Base-by-base conservation (phyloP, 2,113 vertebrate genomes). In the Epinephelus fuscoguttatus region DNA sequence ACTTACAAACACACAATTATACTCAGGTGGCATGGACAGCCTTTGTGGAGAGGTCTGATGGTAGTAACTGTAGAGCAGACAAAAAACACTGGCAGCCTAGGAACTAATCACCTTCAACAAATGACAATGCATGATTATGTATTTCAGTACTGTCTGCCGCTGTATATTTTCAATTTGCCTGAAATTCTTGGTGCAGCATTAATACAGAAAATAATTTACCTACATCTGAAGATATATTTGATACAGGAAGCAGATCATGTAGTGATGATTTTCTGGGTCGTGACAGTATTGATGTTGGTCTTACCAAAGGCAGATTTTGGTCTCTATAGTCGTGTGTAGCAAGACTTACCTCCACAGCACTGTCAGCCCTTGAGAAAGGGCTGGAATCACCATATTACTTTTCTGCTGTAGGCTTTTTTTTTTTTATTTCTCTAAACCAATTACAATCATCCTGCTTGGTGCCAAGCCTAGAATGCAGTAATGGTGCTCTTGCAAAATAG, bases 41-140 rank as follows among this genome's bases (percentile, higher is more conserved):
- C n/a, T 30, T 3, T 42, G 66, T 76, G 70, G 56, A 87, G 57
- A 57, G 72, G 18, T 74, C 15, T 77, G 50, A 13, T 57, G 42
- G 42, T 12, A 85, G 74, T 80, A 85, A 85, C 66, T 78, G 59
- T 50, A 75, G 37, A 82, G 62, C 50, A 81, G 86, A 90, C 75
- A 72, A 82, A 77, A 81, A 18, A 85, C 76, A 86, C 30, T 74
- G 63, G 57, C 73, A 80, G 84, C 56, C 49, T 72, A 52, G 68
- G 56, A 77, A 33, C 62, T 87, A 90, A 85, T 88, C 78, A 78
- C 86, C 76, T 85, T 80, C 76, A 42, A 6, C 81, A 17, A 64
- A 12, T 9, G 15, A 15, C 2, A 33, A 33, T 30, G 17, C n/a
- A n/a, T 45, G 4, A 61, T 30, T 52, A 23, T 40, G 19, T 62